Evolutionary conservation across 2,113 vertebrate species (phyloP).

Genomic region (Menura novaehollandiae): DNA sequence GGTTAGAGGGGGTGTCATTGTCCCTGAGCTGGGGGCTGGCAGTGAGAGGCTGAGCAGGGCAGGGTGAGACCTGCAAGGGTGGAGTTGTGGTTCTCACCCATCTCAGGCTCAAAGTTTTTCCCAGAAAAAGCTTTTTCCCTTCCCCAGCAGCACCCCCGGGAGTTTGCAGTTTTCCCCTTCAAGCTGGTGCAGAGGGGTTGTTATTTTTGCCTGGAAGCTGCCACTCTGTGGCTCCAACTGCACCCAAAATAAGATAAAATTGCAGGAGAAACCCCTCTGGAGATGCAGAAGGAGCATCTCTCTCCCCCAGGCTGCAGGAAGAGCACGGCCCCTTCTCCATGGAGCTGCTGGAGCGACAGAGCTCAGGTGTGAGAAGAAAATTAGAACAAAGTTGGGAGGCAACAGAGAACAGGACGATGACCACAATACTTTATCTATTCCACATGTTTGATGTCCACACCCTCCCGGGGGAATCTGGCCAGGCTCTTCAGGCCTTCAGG

Average conservation of each 20-base stretch:
- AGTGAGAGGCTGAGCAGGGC: background rate
- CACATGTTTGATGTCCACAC: background rate
- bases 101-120: background rate
- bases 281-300: background rate
- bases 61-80: background rate
- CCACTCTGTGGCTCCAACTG: background rate
- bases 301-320: background rate
- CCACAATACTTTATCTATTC: background rate
- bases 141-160: background rate
- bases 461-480: background rate
- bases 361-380: background rate
- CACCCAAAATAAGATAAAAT: background rate
- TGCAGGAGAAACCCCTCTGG: background rate
- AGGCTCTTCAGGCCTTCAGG: background rate
- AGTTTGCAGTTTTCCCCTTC: background rate
- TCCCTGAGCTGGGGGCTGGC: background rate
- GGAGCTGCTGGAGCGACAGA: background rate
- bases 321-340: rapidly evolving
- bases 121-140: background rate
- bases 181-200: background rate
- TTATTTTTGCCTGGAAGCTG: background rate
- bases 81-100: background rate
- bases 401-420: background rate
- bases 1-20: background rate
- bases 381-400: background rate